Base-by-base conservation (phyloP, 2,113 vertebrate species). In the Etia nguti region DNA sequence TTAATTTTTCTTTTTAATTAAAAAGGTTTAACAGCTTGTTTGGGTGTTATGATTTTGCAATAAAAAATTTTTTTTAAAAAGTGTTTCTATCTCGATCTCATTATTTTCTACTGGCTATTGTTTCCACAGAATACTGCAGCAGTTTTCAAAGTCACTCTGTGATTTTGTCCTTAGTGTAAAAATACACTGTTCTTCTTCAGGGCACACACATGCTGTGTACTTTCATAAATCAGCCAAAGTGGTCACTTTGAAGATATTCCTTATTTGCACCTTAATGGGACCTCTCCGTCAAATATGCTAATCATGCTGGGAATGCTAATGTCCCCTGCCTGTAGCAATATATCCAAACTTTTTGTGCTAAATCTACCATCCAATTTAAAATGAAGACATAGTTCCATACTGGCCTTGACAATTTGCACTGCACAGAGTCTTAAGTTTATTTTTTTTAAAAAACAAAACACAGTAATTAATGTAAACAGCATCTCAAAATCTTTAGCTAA, bases 361-460 rank as follows among this genome's bases (percentile, higher is more conserved):
- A 75, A 31, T 20, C 43, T 75, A 29, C 43, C 43, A 75, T 29
- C 43, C 43, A 48, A 18, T 75, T 29, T 48, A 75, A 75, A 75
- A 75, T 48, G 6, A 48, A 31, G 6, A 48, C 24, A 50, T 48
- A 29, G 18, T 20, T 31, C 16, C 10, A 31, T 75, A 31, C 31
- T 48, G 16, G 24, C 50, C 0, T 1, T 75, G 70, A 75, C 41
- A 75, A 29, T 20, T 24, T 75, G 41, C 22, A 75, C 41, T 0
- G 4, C 34, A 65, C 6, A 24, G 15, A 73, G 38, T 18, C 0
- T 2, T 46, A 46, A 6, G 38, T 16, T 46, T 16, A 2, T 46
- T 31, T 9, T 0, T 29, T 0, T 31, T 31, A 2, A 8, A 16
- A 10, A 18, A 7, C 1, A 0, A 10, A 0, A 1, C 4, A 43